Conservation (phyloP, 2,888 invertebrate species). For the Subacronicta megacephala region DNA sequence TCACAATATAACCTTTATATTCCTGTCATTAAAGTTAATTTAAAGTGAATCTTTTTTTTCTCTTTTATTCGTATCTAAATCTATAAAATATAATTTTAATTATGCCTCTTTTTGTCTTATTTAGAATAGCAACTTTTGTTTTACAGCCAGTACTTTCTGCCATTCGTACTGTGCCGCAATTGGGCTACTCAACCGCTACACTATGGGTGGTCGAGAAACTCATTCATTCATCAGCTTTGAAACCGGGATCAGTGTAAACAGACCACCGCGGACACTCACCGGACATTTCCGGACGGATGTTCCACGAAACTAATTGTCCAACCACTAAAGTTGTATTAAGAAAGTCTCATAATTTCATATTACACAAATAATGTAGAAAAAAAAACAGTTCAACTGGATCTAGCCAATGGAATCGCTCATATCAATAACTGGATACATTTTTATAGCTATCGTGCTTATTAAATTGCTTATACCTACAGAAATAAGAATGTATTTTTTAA, state of each 20-base stretch:
- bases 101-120: too few species aligned
- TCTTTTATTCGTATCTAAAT: too few species aligned
- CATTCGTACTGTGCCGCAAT: slow-evolving; percentile 58
- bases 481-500: too few species aligned
- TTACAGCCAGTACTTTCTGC: slow-evolving; percentile 63
- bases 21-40: too few species aligned
- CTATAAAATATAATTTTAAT: background rate
- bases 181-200: slow-evolving; percentile 72
- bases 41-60: too few species aligned
- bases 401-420: too few species aligned
- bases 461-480: too few species aligned
- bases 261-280: slow-evolving; percentile 65
- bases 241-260: slow-evolving; percentile 76
- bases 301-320: slow-evolving; percentile 51
- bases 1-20: too few species aligned
- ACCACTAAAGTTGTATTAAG: slow-evolving; percentile 11
- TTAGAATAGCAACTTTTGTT: background rate
- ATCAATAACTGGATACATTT: too few species aligned
- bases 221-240: slow-evolving; percentile 71
- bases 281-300: slow-evolving; percentile 85
- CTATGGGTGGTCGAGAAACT: slow-evolving; percentile 84
- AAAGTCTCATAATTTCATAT: slow-evolving; percentile 24
- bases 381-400: background rate
- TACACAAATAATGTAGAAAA: slow-evolving; percentile 13
- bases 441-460: too few species aligned